Percentiles rank a stretch among this genome's conserved stretches.
Evolutionary conservation across 35 echinoderm and acorn worm species (phyloP).

Genomic region (Strongylocentrotus purpuratus): DNA sequence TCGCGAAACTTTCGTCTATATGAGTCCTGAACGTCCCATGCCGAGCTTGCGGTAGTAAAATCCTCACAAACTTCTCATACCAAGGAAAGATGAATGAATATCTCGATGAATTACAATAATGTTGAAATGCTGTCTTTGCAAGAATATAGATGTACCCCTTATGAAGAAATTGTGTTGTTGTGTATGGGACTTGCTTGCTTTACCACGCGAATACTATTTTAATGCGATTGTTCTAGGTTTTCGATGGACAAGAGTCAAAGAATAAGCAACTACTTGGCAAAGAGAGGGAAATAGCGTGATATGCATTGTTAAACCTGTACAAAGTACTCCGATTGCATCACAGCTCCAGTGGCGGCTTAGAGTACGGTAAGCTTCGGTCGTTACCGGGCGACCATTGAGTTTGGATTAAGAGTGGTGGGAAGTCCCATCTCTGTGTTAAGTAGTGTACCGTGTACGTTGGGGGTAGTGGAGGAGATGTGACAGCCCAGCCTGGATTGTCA

Average conservation of each 20-base stretch:
- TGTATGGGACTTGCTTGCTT: not conserved
- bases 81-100: not conserved
- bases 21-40: not conserved
- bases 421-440: not conserved
- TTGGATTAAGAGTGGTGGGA: slow-evolving; percentile 37
- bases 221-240: slow-evolving; percentile 6
- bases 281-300: not conserved
- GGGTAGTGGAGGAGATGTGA: not conserved
- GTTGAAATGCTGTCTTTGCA: not conserved
- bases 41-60: not conserved
- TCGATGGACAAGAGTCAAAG: not conserved
- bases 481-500: not conserved
- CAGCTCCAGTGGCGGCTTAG: not conserved
- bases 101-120: not conserved
- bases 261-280: not conserved
- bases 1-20: not conserved
- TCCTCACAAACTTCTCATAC: not conserved
- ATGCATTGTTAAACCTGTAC: not conserved
- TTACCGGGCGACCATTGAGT: slow-evolving; percentile 32
- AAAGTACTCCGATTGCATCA: not conserved
- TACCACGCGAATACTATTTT: slow-evolving; percentile 16
- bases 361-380: not conserved
- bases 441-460: not conserved
- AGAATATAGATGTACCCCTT: not conserved
- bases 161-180: not conserved